Base-by-base conservation (phyloP, 2,888 invertebrate species). In the Linyphia triangularis region DNA sequence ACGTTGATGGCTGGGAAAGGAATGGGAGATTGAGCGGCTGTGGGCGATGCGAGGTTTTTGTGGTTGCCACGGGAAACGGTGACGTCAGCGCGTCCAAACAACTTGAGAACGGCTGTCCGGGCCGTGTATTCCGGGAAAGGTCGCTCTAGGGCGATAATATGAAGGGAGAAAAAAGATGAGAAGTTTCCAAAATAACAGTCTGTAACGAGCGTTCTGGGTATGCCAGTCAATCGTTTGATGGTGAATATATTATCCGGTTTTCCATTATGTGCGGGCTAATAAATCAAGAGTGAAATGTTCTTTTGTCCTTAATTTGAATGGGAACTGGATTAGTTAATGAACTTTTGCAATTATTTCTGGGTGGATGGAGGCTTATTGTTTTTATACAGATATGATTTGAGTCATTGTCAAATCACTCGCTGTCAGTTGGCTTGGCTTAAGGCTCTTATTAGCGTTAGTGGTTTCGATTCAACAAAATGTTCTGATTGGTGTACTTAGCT, bases 41-140 rank as follows among this genome's bases (percentile, higher is more conserved):
- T 9, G n/a, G 59, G 30, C 30, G 30, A 65, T 33, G n/a, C 43
- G 43, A 0, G 28, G 51, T 16, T 65, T 67, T 40, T 6, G 19
- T 3, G n/a, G 73, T 86, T 51, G 16, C 73, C 72, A 26, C 24
- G 85, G 51, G 72, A 5, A 26, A 85, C 72, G 28, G 65, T 79
- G 79, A 86, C 85, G 85, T 86, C 63, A 65, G 24, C 13, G 2
- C 26, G 79, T 86, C 85, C 85, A 79, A 79, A 79, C 85, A 67
- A 86, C 70, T 65, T 24, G n/a, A 19, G 9, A 24, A 33, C 59
- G 22, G 59, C 30, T 28, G 81, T 33, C 33, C 19, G 67, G 51
- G 37, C n/a, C 16, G 22, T 37, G 19, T 70, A 65, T 88, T 88
- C 86, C 57, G 16, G 30, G 86, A 88, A 88, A 81, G 86, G 86